Evolutionary conservation across 2,797 vertebrate species (phyloP), one percentile per base, ranked within the genome.

Genomic region (Apodemus agrarius): DNA sequence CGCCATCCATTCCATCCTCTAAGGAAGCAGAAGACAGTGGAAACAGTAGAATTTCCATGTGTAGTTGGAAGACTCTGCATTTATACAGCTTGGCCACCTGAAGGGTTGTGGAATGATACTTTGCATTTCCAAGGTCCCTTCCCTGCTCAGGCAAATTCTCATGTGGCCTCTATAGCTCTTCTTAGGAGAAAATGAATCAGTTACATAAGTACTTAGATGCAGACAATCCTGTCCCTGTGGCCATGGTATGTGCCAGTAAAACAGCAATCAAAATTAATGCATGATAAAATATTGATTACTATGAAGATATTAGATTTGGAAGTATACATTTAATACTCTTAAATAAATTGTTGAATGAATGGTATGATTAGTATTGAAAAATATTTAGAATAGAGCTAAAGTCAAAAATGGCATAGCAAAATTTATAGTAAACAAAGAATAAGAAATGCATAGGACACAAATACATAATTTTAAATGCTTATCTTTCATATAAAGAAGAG

Each of bases 41-140:
- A 95, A 97, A 85, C 75, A 97, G 95, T 69, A 72, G 76, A 90
- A 88, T 76, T 76, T 97, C 96, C 81, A 11, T 88, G n/a, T 83
- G 46, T 90, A 87, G 52, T 34, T 88, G 76, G 82, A 94, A 11
- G 95, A 84, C 2, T 59, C 3, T 16, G 16, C 49, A 26, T 93
- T 86, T 67, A 46, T 19, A 12, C 46, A 81, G 49, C 22, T 54
- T 49, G 57, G 52, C 21, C n/a, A 19, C 11, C 37, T 67, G 14
- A 34, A 2, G 10, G 43, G 5, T 12, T 75, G 21, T 9, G 22
- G 75, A n/a, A 59, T 19, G 19, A 14, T 75, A 52, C 80, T 84
- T 31, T 16, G 14, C 1, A 17, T 61, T 94, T 61, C 54, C 24
- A 57, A 6, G 6, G 26, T 63, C 16, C 6, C 16, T 89, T 94